Conservation (phyloP, 2,797 vertebrate species). For the Enteromius treurensis region DNA sequence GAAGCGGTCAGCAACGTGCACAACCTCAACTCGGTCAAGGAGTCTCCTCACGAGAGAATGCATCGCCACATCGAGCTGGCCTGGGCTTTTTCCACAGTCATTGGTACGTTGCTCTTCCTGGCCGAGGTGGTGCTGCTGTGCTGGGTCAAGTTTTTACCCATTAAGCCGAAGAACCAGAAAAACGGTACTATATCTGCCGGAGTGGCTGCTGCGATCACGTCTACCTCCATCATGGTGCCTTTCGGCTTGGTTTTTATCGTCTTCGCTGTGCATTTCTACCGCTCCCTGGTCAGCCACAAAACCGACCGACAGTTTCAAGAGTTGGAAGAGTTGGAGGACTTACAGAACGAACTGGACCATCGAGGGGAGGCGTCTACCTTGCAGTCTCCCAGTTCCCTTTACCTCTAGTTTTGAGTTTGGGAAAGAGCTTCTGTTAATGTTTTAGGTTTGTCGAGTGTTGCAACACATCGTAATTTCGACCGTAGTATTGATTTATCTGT, state of each 20-base stretch:
- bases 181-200: conserved; percentile 76
- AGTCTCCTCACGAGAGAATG: conserved; percentile 98
- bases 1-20: conserved; percentile 98
- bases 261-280: conserved; percentile 97
- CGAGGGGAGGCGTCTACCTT: conserved; percentile 78
- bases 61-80: conserved; percentile 95
- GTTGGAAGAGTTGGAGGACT: conserved; percentile 91
- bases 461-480: neutral
- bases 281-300: conserved; percentile 97
- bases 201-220: conserved; percentile 91
- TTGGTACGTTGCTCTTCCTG: conserved; percentile 95
- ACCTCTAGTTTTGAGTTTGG: conserved; percentile 71
- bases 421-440: neutral
- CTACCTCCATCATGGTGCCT: conserved; percentile 96
- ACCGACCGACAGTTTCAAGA: conserved; percentile 95
- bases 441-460: neutral
- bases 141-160: conserved; percentile 97
- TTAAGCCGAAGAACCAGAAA: conserved; percentile 79
- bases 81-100: conserved; percentile 98
- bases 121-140: conserved; percentile 95
- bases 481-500: conserved; percentile 12
- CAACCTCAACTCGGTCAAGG: conserved; percentile 97
- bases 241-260: conserved; percentile 93
- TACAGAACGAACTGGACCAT: conserved; percentile 93
- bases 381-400: conserved; percentile 86